Evolutionary conservation across 2,797 vertebrate species (phyloP).

Genomic region (Hozukius guyotensis): DNA sequence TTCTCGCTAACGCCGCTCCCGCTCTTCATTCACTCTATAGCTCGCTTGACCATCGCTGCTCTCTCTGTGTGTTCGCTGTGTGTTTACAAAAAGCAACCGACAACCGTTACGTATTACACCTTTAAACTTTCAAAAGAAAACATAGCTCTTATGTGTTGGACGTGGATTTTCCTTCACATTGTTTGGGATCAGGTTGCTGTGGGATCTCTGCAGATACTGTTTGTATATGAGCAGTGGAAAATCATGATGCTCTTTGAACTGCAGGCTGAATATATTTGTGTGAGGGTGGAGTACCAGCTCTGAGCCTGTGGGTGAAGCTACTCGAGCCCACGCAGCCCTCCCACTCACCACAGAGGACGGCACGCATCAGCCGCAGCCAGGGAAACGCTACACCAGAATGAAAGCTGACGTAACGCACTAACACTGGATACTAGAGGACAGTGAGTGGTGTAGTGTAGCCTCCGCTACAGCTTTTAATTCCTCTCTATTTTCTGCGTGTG

Average conservation of each 20-base stretch:
- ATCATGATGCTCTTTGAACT: conserved; percentile 9
- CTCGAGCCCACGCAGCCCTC: conserved; percentile 57
- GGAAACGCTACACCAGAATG: conserved; percentile 22
- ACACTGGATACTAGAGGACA: background rate
- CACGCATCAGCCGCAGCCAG: conserved; percentile 26
- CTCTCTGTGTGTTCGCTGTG: too few relatives aligned
- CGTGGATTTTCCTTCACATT: background rate
- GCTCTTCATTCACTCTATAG: too few relatives aligned
- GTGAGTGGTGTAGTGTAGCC: background rate
- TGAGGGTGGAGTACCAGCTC: conserved; percentile 29
- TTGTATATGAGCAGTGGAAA: background rate
- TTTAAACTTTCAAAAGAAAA: background rate
- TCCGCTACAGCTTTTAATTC: background rate
- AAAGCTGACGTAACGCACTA: conserved; percentile 36
- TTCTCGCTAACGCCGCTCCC: too few relatives aligned
- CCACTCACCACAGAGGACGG: conserved; percentile 43
- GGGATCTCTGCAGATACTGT: conserved; percentile 2
- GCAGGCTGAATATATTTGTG: conserved; percentile 1
- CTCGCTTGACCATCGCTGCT: too few relatives aligned
- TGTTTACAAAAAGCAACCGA: too few relatives aligned
- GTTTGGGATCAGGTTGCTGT: background rate
- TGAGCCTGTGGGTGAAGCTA: conserved; percentile 48
- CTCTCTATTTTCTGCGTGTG: background rate
- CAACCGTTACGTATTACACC: background rate
- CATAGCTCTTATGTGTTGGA: background rate